phyloP scores from a whole-genome alignment of 1,140 invertebrate species.

The Probaryconus sp. region DNA sequence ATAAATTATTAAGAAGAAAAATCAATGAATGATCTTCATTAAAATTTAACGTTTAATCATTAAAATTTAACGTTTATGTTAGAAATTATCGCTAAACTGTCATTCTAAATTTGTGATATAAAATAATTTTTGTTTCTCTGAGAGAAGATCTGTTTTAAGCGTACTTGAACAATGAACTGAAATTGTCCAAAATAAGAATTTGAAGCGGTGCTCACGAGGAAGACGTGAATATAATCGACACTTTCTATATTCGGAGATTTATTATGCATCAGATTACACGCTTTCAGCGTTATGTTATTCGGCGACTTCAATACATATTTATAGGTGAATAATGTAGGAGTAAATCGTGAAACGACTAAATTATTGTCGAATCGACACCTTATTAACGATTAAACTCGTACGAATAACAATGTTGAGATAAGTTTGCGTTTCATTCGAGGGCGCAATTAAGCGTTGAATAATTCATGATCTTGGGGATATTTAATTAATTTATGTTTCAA shows the following conservation, averaged over 20 bases:
- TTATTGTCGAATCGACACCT: conserved; percentile 52
- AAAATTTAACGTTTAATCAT: too few relatives aligned
- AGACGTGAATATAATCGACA: conserved; percentile 35
- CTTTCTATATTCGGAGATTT: conserved; percentile 48
- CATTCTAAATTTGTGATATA: too few relatives aligned
- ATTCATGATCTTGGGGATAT: conserved; percentile 35
- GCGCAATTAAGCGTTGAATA: conserved; percentile 21
- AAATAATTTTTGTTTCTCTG: too few relatives aligned
- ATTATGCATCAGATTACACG: conserved; percentile 57
- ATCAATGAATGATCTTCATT: too few relatives aligned
- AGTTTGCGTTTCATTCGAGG: conserved; percentile 27
- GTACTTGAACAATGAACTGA: too few relatives aligned
- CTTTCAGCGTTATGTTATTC: conserved; percentile 23
- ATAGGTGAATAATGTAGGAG: conserved; percentile 35
- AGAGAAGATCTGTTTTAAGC: too few relatives aligned
- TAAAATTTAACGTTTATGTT: too few relatives aligned
- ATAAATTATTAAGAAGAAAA: too few relatives aligned
- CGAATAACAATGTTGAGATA: conserved; percentile 41
- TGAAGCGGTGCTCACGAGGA: conserved; percentile 11
- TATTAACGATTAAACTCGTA: conserved; percentile 47
- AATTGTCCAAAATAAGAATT: too few relatives aligned
- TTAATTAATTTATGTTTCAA: conserved; percentile 48
- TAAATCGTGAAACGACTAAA: conserved; percentile 24
- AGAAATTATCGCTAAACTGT: too few relatives aligned
- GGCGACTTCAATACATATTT: conserved; percentile 46